These are phyloP conservation scores for Pachymerium ferrugineum DNA, from an alignment of 2,888 invertebrate species.

Conservation along the genomic window DNA sequence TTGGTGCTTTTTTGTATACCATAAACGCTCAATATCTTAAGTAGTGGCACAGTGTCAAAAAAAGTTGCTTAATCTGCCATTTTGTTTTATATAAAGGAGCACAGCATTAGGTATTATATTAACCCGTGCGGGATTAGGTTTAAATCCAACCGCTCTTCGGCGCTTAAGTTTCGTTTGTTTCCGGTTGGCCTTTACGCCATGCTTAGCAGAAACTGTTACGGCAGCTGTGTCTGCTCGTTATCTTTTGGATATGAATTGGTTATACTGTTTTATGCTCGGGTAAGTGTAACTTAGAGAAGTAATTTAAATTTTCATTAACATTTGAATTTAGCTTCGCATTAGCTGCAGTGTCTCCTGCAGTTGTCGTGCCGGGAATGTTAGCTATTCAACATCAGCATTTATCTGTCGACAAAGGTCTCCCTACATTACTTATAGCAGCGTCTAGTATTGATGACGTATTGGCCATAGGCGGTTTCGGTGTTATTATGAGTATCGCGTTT, in stretches of 20 bases:
- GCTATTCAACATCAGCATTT: conserved; percentile 77
- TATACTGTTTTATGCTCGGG: conserved; percentile 76
- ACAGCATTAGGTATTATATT: conserved; percentile 86
- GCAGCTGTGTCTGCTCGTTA: conserved; percentile 65
- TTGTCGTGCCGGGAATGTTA: conserved; percentile 91
- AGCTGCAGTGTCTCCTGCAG: conserved; percentile 93
- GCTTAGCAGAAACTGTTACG: conserved; percentile 69
- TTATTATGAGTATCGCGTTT: conserved; percentile 81
- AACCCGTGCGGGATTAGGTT: conserved; percentile 84
- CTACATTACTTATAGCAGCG: conserved; percentile 89
- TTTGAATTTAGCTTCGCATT: conserved; percentile 65
- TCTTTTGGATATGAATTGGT: conserved; percentile 74
- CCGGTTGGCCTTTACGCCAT: conserved; percentile 79
- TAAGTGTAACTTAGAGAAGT: conserved; percentile 40
- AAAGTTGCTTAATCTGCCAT: background rate
- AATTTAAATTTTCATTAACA: background rate
- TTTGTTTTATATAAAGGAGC: conserved; percentile 59
- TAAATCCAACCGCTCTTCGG: conserved; percentile 80
- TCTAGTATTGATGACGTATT: conserved; percentile 92
- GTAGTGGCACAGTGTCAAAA: background rate
- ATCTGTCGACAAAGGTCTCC: conserved; percentile 90
- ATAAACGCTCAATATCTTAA: too few species aligned
- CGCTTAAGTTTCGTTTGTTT: conserved; percentile 64
- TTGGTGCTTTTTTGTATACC: too few species aligned
- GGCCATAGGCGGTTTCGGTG: conserved; percentile 89